phyloP scores from a whole-genome alignment of 2,888 invertebrate genomes.

The Trichopria drosophilae region DNA sequence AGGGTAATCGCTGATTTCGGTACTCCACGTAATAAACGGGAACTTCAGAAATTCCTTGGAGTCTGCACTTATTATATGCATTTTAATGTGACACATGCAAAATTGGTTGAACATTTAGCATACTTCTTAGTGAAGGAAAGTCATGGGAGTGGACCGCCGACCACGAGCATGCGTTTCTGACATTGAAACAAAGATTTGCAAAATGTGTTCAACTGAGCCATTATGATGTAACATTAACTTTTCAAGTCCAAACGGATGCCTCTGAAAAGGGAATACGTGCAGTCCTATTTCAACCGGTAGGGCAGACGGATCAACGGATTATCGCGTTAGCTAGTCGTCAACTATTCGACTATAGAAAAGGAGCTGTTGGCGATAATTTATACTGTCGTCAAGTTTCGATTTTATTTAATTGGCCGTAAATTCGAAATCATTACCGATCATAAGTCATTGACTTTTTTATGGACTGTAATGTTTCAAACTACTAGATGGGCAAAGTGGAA shows the following conservation, averaged over 20 bases:
- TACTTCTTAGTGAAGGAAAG: slow-evolving; percentile 4
- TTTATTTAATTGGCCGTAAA: no score
- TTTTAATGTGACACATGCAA: slow-evolving; percentile 9
- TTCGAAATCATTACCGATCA: no score
- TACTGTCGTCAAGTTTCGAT: not conserved
- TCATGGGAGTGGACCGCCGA: slow-evolving; percentile 22
- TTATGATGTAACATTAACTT: slow-evolving; percentile 5
- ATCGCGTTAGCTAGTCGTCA: slow-evolving; percentile 33
- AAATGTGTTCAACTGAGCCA: slow-evolving; percentile 21
- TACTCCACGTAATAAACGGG: slow-evolving; percentile 35
- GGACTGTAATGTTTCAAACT: not conserved
- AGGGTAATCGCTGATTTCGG: slow-evolving; percentile 30
- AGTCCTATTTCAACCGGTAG: slow-evolving; percentile 26
- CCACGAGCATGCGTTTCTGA: slow-evolving; percentile 18
- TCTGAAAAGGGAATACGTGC: slow-evolving; percentile 31
- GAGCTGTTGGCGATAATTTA: slow-evolving; percentile 9
- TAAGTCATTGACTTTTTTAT: not conserved
- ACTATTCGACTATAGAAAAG: slow-evolving; percentile 10
- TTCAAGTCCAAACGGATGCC: slow-evolving; percentile 30
- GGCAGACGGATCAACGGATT: not conserved
- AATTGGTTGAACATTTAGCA: slow-evolving; percentile 14
- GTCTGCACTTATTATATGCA: slow-evolving; percentile 28
- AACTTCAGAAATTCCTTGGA: slow-evolving; percentile 36
- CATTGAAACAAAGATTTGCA: slow-evolving; percentile 23
- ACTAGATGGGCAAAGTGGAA: slow-evolving; percentile 5